Conservation (phyloP, 1,140 invertebrate species). For the Eurosta solidaginis region DNA sequence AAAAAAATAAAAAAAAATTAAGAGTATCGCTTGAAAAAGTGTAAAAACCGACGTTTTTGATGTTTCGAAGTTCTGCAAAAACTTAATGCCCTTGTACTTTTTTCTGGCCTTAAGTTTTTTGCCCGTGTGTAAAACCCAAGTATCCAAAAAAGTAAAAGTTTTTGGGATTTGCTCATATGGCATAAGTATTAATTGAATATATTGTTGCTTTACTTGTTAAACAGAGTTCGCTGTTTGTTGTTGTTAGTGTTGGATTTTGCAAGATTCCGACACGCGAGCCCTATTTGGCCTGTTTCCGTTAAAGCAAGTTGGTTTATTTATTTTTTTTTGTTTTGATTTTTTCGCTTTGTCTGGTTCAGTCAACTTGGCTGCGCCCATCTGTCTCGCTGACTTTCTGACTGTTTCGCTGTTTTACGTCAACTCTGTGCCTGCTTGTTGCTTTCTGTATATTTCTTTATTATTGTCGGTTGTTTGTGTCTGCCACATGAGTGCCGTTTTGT, state of each 20-base stretch:
- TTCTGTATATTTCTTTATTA: background rate
- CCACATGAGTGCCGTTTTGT: constrained; percentile 10
- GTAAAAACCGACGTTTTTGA: too few relatives aligned
- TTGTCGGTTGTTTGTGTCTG: background rate
- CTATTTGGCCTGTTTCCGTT: background rate
- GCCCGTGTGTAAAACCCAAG: too few relatives aligned
- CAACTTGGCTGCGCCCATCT: background rate
- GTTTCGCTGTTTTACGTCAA: background rate
- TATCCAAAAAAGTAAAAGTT: too few relatives aligned
- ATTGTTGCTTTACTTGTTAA: background rate
- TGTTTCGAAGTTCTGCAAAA: too few relatives aligned
- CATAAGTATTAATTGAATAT: too few relatives aligned
- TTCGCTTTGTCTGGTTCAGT: background rate
- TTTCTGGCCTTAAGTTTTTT: too few relatives aligned
- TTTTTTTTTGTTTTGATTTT: background rate
- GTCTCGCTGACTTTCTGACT: background rate
- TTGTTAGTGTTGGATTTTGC: background rate
- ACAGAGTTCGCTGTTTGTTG: background rate
- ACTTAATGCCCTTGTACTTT: too few relatives aligned
- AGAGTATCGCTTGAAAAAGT: too few relatives aligned
- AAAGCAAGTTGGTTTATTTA: background rate
- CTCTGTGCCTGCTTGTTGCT: background rate
- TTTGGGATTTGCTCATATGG: too few relatives aligned
- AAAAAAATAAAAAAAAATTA: too few relatives aligned
- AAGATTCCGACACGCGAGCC: constrained; percentile 10